phyloP scores from a whole-genome alignment of 2,888 invertebrate genomes.

The Macrophya annulata region DNA sequence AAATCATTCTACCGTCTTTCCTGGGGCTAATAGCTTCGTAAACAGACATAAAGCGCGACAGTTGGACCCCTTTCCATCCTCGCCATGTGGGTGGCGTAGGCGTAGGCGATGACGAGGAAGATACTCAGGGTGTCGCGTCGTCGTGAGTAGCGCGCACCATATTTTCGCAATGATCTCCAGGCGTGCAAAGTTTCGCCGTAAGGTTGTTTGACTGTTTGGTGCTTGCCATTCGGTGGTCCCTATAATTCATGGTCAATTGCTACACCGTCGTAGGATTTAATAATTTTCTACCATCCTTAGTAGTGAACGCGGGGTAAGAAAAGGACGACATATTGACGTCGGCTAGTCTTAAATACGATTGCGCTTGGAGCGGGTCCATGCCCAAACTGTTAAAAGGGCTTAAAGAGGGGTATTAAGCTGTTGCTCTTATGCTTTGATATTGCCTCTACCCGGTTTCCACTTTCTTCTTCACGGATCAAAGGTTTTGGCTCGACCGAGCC shows the following conservation, averaged over 20 bases:
- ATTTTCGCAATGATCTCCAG: constrained; percentile 43
- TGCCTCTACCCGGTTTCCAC: not conserved
- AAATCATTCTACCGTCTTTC: constrained; percentile 40
- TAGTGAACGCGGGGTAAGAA: constrained; percentile 4
- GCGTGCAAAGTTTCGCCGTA: constrained; percentile 26
- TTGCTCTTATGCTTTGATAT: constrained; percentile 44
- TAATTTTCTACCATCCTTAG: constrained; percentile 23
- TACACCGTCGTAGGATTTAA: constrained; percentile 33
- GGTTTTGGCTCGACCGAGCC: not conserved
- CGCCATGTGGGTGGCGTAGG: not conserved
- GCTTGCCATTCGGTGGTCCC: not conserved
- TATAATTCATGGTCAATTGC: constrained; percentile 45
- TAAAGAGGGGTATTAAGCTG: constrained; percentile 29
- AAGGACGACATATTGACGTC: constrained; percentile 43
- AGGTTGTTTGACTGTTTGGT: constrained; percentile 14
- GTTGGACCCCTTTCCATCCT: constrained; percentile 5
- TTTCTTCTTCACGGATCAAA: not conserved
- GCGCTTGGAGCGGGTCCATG: not conserved
- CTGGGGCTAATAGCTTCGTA: constrained; percentile 40
- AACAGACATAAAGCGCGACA: constrained; percentile 25
- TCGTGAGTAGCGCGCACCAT: constrained; percentile 34
- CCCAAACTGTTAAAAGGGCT: constrained; percentile 15
- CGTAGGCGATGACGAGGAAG: constrained; percentile 24
- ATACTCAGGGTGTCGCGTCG: constrained; percentile 36
- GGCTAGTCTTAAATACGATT: constrained; percentile 43